Evolutionary conservation across 92 coral and sea anemone genomes (phyloP), one percentile per base, ranked within the genome.

Genomic region (Actinostola sp.): DNA sequence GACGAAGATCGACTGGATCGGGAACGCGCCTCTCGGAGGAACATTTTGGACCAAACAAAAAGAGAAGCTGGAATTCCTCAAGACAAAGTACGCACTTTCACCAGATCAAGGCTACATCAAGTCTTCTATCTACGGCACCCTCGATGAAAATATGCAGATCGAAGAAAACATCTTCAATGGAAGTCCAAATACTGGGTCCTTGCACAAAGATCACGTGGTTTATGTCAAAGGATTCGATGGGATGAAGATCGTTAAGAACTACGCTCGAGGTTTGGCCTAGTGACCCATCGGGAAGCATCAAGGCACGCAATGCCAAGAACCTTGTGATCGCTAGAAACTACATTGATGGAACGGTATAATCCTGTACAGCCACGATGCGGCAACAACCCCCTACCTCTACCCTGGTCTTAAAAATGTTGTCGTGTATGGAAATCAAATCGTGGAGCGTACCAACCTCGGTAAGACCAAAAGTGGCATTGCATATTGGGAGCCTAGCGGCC

Each of bases 191-290:
- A 76, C 14, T 53, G 61, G 4, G 5, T 0, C 58, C 19, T 56
- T 0, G 8, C 25, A 61, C 6, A 68, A 30, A 50, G 88, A 83
- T 63, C 88, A 76, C 88, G 88, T 43, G 62, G 46, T 83, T 29
- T 83, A 83, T 34, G 66, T 83, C 25, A 83, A 83, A 69, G 88
- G 88, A 15, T 83, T 83, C 60, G 28, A 62, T 3, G 28, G 42
- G 1, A 71, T 69, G 70, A 15, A 6, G 4, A 58, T 76, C 16
- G 2, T 23, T 25, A 58, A 72, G 10, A 83, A 83, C 71, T 83
- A 83, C 61, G 88, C 61, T 61, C 55, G 88, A 44, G 88, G 88
- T n/a, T 3, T 83, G 88, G 88, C 75, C 88, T 7, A 52, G 57
- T 2, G 19, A 63, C 5, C 42, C 42, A 36, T 36, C 42, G 11